Evolutionary conservation across 1,140 invertebrate genomes (phyloP), one percentile per base, ranked within the genome.

Genomic region (Zaprionus ornatus): DNA sequence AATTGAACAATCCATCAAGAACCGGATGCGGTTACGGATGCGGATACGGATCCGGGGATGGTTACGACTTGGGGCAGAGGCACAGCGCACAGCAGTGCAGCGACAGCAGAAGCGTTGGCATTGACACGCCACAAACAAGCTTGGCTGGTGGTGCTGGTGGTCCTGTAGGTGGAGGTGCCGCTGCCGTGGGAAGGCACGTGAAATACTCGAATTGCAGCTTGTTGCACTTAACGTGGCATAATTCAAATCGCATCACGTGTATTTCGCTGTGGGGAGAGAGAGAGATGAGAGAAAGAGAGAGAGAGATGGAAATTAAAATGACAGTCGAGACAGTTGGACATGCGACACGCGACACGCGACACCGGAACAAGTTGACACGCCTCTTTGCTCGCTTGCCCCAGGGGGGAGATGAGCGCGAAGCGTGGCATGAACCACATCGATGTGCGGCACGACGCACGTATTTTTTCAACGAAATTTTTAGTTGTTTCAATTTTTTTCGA

Each of bases 161-260:
- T 13, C 27, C 15, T 23, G 29, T 1, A 0, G 29, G 29, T 3
- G 29, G 29, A 32, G 29, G 29, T 32, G 29, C 9, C 29, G 29
- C 29, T 32, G 61, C 42, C n/a, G 35, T 6, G n/a, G 9, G 1
- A 23, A 23, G 35, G 19, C 25, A 32, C 17, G 32, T 23, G 64
- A 10, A 35, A 12, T 37, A 55, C 32, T 54, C 37, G 65, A 84
- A 84, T 77, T 73, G 69, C 74, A 55, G 77, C 70, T 70, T 73
- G 74, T 77, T 75, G 82, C 82, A 84, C 82, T 84, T 71, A 90
- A 54, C 74, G 70, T 60, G 52, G 71, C 62, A 79, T 74, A 62
- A 79, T 76, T 77, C 78, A 67, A 81, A 84, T 90, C 74, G 63
- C 80, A 84, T 79, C 81, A 75, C 84, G 59, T 76, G 68, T 57